phyloP scores from a whole-genome alignment of 2,888 invertebrate species.

The Callyntrura guangdongensis region DNA sequence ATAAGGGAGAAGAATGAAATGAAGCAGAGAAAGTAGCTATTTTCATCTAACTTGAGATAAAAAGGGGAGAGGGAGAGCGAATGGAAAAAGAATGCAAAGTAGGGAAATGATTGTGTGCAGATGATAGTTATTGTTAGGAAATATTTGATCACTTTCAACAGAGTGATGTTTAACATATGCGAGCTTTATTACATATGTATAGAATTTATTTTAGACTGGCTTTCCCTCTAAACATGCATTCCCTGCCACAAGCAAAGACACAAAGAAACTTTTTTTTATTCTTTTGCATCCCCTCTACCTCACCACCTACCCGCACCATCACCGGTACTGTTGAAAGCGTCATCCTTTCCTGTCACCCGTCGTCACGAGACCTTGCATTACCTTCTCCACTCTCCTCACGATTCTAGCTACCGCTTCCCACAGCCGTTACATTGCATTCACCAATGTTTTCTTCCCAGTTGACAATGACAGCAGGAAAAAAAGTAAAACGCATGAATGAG shows the following conservation, averaged over 20 bases:
- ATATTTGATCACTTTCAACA: conserved; percentile 71
- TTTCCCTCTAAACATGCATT: conserved; percentile 7
- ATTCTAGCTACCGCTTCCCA: neutral
- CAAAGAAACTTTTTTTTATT: conserved; percentile 24
- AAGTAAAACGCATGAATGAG: conserved; percentile 49
- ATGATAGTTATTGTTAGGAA: conserved; percentile 58
- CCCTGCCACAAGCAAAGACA: neutral
- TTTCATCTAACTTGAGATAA: neutral
- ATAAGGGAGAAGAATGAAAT: neutral
- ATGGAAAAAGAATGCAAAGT: conserved; percentile 10
- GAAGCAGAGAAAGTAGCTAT: conserved; percentile 5
- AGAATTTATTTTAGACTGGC: conserved; percentile 57
- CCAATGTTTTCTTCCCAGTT: conserved; percentile 30
- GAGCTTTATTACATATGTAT: conserved; percentile 73
- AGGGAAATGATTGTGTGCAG: conserved; percentile 43
- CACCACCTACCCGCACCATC: neutral
- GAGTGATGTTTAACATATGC: conserved; percentile 74
- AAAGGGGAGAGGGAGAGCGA: conserved; percentile 4
- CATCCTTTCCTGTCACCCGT: conserved; percentile 76
- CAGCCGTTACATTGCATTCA: conserved; percentile 13
- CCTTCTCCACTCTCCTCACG: conserved; percentile 6
- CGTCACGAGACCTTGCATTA: conserved; percentile 54
- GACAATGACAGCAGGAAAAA: conserved; percentile 23
- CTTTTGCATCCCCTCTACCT: conserved; percentile 10
- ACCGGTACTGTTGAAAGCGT: conserved; percentile 66